Evolutionary conservation across 2,888 invertebrate species (phyloP).

Genomic region (Orgyia antiqua): DNA sequence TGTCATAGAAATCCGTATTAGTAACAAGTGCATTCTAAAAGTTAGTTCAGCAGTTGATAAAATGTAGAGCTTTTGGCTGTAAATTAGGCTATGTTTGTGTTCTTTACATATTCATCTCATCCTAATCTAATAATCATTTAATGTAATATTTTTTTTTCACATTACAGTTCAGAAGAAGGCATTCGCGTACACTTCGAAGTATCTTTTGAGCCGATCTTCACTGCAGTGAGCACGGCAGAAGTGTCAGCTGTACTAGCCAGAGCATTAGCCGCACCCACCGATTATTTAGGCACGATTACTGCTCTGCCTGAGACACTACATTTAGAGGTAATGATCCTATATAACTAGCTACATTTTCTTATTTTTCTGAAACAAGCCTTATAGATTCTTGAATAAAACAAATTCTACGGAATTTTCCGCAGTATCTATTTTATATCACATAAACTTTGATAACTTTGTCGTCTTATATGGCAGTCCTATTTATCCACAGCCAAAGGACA

Average conservation of each 20-base stretch:
- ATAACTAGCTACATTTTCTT: no score
- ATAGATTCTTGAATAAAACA: no score
- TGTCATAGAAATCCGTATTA: no score
- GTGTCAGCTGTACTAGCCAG: slow-evolving; percentile 81
- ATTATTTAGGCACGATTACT: slow-evolving; percentile 46
- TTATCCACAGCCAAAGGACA: not conserved
- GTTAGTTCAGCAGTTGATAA: no score
- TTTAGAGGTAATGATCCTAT: slow-evolving; percentile 66
- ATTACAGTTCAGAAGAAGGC: slow-evolving; percentile 71
- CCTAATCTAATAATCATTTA: no score
- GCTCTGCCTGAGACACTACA: slow-evolving; percentile 56
- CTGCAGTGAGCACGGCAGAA: slow-evolving; percentile 81
- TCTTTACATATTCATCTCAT: no score
- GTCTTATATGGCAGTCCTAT: not conserved
- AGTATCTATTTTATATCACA: no score
- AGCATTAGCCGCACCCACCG: slow-evolving; percentile 76
- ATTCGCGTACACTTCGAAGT: slow-evolving; percentile 91
- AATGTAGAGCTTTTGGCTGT: no score
- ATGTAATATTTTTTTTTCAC: not conserved
- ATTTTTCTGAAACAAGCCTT: no score
- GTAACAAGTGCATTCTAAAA: no score
- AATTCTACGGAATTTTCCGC: no score
- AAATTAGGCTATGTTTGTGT: no score
- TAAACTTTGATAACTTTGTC: slow-evolving; percentile 6
- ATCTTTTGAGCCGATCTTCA: slow-evolving; percentile 87